Conservation (phyloP, 2,113 vertebrate species). For the Grallaria varia region DNA sequence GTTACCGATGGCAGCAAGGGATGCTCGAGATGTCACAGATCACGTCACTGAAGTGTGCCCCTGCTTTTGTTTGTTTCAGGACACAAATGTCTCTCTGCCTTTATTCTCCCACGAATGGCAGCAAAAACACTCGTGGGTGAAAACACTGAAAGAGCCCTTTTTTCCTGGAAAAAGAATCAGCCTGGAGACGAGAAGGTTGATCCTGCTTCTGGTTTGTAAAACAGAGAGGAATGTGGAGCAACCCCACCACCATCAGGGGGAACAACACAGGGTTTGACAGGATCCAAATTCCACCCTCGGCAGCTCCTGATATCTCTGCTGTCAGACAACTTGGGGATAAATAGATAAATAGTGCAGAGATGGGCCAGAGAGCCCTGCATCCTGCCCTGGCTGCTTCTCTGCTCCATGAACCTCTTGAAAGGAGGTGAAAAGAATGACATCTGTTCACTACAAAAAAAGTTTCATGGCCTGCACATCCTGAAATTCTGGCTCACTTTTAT, state of each 20-base stretch:
- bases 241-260: not conserved
- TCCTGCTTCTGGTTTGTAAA: not conserved
- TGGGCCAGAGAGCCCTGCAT: not conserved
- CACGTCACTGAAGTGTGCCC: not conserved
- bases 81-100: not conserved
- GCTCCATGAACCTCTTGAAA: not conserved
- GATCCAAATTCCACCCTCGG: not conserved
- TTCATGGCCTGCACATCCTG: not conserved
- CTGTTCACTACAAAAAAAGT: not conserved
- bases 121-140: not conserved
- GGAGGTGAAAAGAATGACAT: not conserved
- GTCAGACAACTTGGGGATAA: not conserved
- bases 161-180: not conserved
- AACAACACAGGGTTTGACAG: not conserved
- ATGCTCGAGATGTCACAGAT: not conserved
- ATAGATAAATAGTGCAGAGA: not conserved
- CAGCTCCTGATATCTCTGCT: not conserved
- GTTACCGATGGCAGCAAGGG: not conserved
- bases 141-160: not conserved
- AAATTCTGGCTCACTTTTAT: not conserved
- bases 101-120: not conserved
- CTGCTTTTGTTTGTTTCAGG: not conserved
- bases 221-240: not conserved
- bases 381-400: not conserved
- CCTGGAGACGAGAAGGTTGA: not conserved